Evolutionary conservation across 2,797 vertebrate species (phyloP).

Genomic region (Furcifer pardalis): DNA sequence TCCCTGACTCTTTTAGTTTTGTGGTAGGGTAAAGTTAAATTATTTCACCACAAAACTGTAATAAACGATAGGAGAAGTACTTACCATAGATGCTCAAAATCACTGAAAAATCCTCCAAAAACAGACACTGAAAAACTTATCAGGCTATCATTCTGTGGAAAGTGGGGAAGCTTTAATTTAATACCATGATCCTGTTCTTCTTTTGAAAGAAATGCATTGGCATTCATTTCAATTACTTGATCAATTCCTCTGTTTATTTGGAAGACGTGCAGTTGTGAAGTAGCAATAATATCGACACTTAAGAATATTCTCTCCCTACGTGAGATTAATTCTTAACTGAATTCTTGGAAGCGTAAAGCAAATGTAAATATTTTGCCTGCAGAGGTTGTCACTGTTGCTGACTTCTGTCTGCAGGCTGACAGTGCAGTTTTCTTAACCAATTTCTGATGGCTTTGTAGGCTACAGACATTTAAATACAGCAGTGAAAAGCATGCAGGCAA

Average conservation of each 20-base stretch:
- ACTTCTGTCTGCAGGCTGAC: not conserved
- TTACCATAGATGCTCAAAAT: not conserved
- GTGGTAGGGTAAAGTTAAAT: not conserved
- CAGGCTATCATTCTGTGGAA: not conserved
- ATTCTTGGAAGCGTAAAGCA: conserved; percentile 9
- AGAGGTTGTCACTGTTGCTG: not conserved
- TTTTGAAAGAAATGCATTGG: not conserved
- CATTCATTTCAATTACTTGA: conserved; percentile 1
- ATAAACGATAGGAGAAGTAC: not conserved
- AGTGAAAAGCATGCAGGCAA: not conserved
- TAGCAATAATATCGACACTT: not conserved
- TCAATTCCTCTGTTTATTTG: not conserved
- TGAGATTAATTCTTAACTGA: not conserved
- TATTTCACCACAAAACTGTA: not conserved
- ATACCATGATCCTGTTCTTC: too few relatives aligned
- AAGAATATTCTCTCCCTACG: not conserved
- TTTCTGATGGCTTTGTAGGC: not conserved
- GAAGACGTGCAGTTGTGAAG: not conserved
- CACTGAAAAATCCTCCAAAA: not conserved
- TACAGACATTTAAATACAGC: fast-evolving
- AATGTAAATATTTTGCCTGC: not conserved
- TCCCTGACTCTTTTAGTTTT: not conserved
- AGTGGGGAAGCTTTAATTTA: not conserved
- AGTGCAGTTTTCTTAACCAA: not conserved
- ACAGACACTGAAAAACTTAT: not conserved